Base-by-base conservation (phyloP, 2,113 vertebrate species). In the Electrona antarctica region DNA sequence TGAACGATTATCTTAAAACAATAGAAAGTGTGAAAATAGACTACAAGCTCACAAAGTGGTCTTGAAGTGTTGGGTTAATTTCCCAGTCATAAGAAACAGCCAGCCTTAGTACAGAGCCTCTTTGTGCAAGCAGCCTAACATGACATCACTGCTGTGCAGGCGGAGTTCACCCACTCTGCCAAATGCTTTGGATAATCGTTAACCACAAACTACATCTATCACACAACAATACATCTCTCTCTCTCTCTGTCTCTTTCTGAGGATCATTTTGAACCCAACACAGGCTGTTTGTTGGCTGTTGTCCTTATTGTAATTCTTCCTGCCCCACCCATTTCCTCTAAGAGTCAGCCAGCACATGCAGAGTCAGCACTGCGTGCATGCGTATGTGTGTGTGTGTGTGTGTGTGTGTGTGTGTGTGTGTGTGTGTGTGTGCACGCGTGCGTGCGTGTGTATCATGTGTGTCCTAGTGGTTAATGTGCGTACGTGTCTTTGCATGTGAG, bases 131-230 rank as follows among this genome's bases (percentile, higher is more conserved):
- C 65, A 68, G 7, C 29, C 6, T 50, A 2, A 13, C 52, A 52
- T 82, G 78, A 80, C 83, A 83, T 88, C 86, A 85, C 56, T 65
- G 62, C 12, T 13, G 54, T 15, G 56, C 62, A 59, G 57, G 47
- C 52, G 14, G 68, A 52, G 55, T 72, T 54, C 3, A 9, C 56
- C 46, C 58, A 48, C 5, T 4, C 60, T 59, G 80, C 78, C 28
- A 72, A 77, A 79, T 41, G 76, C 46, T 77, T 74, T 50, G 72
- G 60, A 80, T 79, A 71, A 83, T 76, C 64, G 84, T 85, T 76
- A 77, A 79, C 64, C 57, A 52, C 49, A 61, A 56, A 51, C n/a
- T 21, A 60, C 46, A 21, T 60, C 55, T 64, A 33, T 10, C 66
- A 77, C 47, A 55, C 67, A 48, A 74, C 78, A 79, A 75, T 33